phyloP scores from a whole-genome alignment of 1,140 invertebrate genomes.

The Amphibalanus amphitrite region DNA sequence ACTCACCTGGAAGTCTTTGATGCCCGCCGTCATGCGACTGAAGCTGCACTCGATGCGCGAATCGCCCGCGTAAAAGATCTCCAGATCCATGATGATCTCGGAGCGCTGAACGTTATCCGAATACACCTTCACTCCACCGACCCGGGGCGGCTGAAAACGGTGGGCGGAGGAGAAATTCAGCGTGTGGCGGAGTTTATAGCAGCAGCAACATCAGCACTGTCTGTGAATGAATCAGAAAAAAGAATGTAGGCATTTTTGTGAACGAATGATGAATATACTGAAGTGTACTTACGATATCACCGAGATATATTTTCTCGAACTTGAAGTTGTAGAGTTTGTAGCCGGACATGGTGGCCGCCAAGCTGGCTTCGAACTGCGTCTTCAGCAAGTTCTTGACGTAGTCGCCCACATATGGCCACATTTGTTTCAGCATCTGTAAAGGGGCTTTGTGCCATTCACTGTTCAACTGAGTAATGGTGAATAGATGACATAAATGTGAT shows the following conservation, averaged over 20 bases:
- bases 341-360: constrained; percentile 53
- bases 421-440: constrained; percentile 63
- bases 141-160: neutral
- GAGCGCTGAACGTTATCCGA: constrained; percentile 1
- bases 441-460: neutral
- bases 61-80: neutral
- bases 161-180: too few relatives aligned
- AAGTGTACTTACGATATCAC: constrained; percentile 37
- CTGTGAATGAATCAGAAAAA: too few relatives aligned
- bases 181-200: too few relatives aligned
- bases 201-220: too few relatives aligned
- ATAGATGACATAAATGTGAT: neutral
- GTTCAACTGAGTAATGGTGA: neutral
- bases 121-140: neutral
- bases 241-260: too few relatives aligned
- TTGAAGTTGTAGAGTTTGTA: constrained; percentile 75
- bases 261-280: too few relatives aligned
- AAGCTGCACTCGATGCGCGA: neutral
- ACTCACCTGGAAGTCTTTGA: neutral
- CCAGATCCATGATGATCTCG: constrained; percentile 1
- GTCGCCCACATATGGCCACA: constrained; percentile 92
- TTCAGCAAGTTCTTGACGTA: constrained; percentile 64
- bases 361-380: constrained; percentile 62
- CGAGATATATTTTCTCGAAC: constrained; percentile 82
- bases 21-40: neutral